Base-by-base conservation (phyloP, 2,888 invertebrate species). In the Cataglyphis livida region DNA sequence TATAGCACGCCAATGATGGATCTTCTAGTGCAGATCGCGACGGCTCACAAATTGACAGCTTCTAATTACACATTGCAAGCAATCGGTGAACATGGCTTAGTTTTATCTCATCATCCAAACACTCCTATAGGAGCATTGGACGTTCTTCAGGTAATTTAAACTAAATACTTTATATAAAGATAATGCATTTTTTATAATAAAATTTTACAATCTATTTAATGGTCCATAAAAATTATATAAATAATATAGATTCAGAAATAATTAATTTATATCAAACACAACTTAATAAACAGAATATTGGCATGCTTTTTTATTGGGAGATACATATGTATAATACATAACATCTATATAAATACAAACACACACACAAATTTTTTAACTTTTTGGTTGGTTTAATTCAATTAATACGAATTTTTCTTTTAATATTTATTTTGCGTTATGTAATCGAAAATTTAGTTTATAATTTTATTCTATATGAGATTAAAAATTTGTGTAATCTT, bases 1-100 rank as follows among this genome's bases (percentile, higher is more conserved):
- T 95, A 84, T 95, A 97, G 97, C 93, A 97, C 97, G 35, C 97
- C 97, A 51, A 97, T 97, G 97, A 96, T 97, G 96, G 97, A 97
- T 93, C 95, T 97, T 66, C 95, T 97, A 88, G 96, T 97, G 75
- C 97, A 97, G 92, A 96, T 97, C 88, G 96, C 97, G 62, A 97
- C 96, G 66, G 95, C 96, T 66, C 96, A 96, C 93, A 96, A 96
- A 93, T 95, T 97, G 86, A 96, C 96, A 89, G 96, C 97, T 51
- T 96, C 96, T 84, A 96, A 96, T 86, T 96, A 97, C 94, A 96
- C 96, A 35, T 95, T 97, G 51, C 96, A 96, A 91, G 96, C 96
- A 18, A 95, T 96, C 84, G 96, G 96, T 90, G 95, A 96, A 91
- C 93, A 95, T 91, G 96, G 96, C 65, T 96, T 95, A 83, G 94